These are phyloP conservation scores for Coracias cyanogaster DNA, from an alignment of 2,797 vertebrate species.

Conservation along the genomic window DNA sequence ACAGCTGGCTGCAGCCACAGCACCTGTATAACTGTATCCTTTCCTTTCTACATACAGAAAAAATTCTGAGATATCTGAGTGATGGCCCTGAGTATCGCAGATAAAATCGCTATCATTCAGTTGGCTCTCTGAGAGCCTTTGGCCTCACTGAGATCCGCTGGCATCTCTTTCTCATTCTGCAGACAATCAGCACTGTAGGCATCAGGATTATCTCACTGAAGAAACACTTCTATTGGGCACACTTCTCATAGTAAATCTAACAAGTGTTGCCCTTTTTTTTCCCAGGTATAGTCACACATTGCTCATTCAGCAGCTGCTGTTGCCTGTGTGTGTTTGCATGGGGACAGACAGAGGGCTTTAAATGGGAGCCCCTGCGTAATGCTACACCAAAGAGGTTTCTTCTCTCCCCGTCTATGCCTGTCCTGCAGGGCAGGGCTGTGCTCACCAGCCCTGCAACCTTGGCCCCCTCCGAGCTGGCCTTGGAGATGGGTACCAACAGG, in stretches of 20 bases:
- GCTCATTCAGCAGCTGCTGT: neutral
- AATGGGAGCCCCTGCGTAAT: accelerated
- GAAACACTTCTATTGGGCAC: neutral
- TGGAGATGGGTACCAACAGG: neutral
- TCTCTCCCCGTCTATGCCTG: neutral
- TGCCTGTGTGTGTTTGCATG: neutral
- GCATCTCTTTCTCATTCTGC: neutral
- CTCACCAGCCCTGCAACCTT: neutral
- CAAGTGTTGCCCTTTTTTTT: neutral
- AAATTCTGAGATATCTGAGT: neutral
- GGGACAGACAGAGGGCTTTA: neutral
- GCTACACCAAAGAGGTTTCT: neutral
- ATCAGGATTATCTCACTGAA: neutral
- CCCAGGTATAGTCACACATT: neutral
- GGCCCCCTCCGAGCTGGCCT: neutral
- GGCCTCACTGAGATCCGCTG: neutral
- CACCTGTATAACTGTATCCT: accelerated
- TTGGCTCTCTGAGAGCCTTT: neutral
- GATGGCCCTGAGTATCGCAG: neutral
- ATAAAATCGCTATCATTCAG: neutral
- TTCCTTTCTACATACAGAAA: neutral
- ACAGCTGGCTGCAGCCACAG: neutral
- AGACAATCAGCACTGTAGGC: neutral
- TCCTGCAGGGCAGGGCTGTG: accelerated
- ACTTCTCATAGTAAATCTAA: neutral